Evolutionary conservation across 2,113 vertebrate species (phyloP).

Genomic region (Leuciscus idus): DNA sequence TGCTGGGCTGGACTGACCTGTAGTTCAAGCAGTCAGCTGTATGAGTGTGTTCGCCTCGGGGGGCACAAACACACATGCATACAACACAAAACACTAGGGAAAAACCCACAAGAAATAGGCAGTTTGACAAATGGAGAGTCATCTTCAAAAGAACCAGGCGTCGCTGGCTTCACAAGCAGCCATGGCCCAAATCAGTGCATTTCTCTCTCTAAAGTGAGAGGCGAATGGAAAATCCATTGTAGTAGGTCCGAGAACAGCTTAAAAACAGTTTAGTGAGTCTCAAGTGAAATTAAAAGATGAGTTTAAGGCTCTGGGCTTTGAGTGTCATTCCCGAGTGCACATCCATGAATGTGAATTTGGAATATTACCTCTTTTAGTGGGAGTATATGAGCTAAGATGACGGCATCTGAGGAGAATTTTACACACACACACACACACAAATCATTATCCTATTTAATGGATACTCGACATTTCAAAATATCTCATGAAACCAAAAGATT

Average conservation of each 20-base stretch:
- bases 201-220: constrained; percentile 1
- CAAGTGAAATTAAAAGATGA: constrained; percentile 34
- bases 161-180: neutral
- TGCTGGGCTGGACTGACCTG: constrained; percentile 55
- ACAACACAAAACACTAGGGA: constrained; percentile 36
- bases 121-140: constrained; percentile 60
- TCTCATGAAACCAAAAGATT: neutral
- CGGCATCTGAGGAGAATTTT: neutral
- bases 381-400: neutral
- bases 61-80: neutral
- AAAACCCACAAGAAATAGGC: constrained; percentile 53
- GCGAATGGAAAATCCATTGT: constrained; percentile 21
- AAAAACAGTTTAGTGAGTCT: constrained; percentile 32
- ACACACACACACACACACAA: constrained; percentile 14
- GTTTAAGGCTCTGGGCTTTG: constrained; percentile 34
- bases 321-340: neutral
- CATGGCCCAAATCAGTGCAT: neutral
- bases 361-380: constrained; percentile 29
- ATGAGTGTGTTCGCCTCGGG: constrained; percentile 29
- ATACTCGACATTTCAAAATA: neutral
- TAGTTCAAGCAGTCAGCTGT: constrained; percentile 55
- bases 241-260: neutral
- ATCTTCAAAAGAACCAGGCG: constrained; percentile 20
- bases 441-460: constrained; percentile 24
- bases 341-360: neutral